Percentiles rank a stretch among this genome's conserved stretches.
These are phyloP conservation scores for Poecilobothrus nobilitatus DNA, from an alignment of 2,888 invertebrate genomes.

Conservation along the genomic window DNA sequence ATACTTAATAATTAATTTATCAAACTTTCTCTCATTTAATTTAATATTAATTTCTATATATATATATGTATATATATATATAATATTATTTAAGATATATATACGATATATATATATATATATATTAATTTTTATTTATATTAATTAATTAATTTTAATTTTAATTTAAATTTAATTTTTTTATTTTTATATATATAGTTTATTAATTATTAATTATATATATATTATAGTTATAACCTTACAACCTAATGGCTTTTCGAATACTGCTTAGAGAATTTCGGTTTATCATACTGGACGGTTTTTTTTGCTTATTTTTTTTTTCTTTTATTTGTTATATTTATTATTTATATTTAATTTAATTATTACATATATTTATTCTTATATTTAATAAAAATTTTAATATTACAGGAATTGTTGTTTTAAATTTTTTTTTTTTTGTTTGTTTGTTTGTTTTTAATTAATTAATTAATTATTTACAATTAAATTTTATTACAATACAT, in stretches of 20 bases:
- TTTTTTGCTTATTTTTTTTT: conserved; percentile 18
- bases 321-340: conserved; percentile 16
- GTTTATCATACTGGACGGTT: conserved; percentile 43
- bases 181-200: background rate
- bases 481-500: background rate
- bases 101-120: too few relatives aligned
- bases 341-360: conserved; percentile 19
- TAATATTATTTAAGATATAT: too few relatives aligned
- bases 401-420: conserved; percentile 20
- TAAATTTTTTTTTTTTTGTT: too few relatives aligned
- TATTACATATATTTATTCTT: too few relatives aligned
- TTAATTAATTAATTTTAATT: background rate
- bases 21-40: background rate
- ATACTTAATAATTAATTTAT: conserved; percentile 1
- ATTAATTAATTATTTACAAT: conserved; percentile 6
- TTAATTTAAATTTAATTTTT: background rate
- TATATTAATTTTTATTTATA: background rate
- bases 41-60: too few relatives aligned
- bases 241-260: conserved; percentile 45
- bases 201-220: background rate
- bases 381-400: conserved; percentile 15
- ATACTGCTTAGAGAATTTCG: conserved; percentile 46
- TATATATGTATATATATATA: too few relatives aligned
- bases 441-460: conserved; percentile 8
- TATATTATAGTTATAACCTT: background rate